phyloP scores from a whole-genome alignment of 2,888 invertebrate species.

The Halictus quadricinctus region DNA sequence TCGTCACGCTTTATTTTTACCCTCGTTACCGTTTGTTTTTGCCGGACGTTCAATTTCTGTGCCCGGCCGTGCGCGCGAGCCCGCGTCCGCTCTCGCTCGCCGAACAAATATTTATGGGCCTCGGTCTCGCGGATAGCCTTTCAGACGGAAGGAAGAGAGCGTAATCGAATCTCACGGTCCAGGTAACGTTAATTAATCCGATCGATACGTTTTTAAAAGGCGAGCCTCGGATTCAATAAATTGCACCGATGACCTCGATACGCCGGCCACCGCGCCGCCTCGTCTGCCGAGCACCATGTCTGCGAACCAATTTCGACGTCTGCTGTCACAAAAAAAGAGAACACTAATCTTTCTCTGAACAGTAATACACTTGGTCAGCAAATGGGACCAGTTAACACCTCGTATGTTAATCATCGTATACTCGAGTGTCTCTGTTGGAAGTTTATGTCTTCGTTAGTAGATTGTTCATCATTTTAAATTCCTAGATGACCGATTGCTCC shows the following conservation, averaged over 20 bases:
- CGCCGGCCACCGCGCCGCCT: background rate
- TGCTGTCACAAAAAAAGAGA: background rate
- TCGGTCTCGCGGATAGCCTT: background rate
- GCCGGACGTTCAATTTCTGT: constrained; percentile 8
- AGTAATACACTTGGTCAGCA: background rate
- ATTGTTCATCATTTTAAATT: no score
- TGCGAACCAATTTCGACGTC: background rate
- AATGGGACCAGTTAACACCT: background rate
- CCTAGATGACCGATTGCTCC: no score
- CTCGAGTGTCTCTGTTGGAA: background rate
- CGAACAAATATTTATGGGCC: constrained; percentile 17
- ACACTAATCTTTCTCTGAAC: background rate
- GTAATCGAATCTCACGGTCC: constrained; percentile 15
- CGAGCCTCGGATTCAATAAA: constrained; percentile 4
- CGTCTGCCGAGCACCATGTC: background rate
- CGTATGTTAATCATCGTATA: background rate
- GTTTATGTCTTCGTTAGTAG: no score
- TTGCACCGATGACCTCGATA: constrained; percentile 1
- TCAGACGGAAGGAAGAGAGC: constrained; percentile 2
- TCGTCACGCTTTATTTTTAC: constrained; percentile 29
- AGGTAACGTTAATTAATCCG: constrained; percentile 1
- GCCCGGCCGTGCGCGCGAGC: background rate
- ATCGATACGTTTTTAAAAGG: constrained; percentile 11
- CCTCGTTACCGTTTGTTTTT: background rate
- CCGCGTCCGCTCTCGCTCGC: background rate